Evolutionary conservation across 2,797 vertebrate species (phyloP), one percentile per base, ranked within the genome.

Genomic region (Lacerta viridis): DNA sequence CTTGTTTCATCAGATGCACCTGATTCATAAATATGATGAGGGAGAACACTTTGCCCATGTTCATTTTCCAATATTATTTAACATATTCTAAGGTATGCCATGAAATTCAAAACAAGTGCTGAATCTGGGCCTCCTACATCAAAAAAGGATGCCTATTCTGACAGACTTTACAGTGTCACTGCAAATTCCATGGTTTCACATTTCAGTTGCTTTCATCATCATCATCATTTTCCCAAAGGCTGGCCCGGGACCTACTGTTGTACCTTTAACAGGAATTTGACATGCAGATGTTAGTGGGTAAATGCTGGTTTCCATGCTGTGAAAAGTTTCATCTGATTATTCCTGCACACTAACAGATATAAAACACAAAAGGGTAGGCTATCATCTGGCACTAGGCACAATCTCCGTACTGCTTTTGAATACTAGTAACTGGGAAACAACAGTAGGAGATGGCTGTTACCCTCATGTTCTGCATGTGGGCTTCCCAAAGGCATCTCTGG

Each of bases 41-140:
- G 43, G 50, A 84, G 18, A 79, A 77, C 20, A 79, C 36, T 72
- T 87, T 23, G 20, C 11, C 77, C 36, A 71, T 61, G 29, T 20
- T 72, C 20, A 33, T 20, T 41, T 55, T 50, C 8, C 55, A 46
- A 7, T 41, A 74, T 33, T 64, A 64, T 20, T 75, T 36, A 18
- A 27, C 41, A 7, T 72, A 33, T 78, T 79, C 36, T 84, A 33
- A 33, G 18, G 20, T 41, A 3, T 25, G 27, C 43, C 29, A 3
- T 68, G 27, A 18, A 5, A 29, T 61, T 74, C 68, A 81, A 55
- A 87, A 74, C 78, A 81, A 72, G 15, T 80, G 25, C 83, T 84
- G 75, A 71, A 80, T 72, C 74, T 61, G 36, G 75, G 68, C 20
- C 20, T 75, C 17, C 36, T 41, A 17, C 43, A 59, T 88, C 75